These are phyloP conservation scores for Eira barbara DNA, from an alignment of 2,113 vertebrate species.

Conservation along the genomic window DNA sequence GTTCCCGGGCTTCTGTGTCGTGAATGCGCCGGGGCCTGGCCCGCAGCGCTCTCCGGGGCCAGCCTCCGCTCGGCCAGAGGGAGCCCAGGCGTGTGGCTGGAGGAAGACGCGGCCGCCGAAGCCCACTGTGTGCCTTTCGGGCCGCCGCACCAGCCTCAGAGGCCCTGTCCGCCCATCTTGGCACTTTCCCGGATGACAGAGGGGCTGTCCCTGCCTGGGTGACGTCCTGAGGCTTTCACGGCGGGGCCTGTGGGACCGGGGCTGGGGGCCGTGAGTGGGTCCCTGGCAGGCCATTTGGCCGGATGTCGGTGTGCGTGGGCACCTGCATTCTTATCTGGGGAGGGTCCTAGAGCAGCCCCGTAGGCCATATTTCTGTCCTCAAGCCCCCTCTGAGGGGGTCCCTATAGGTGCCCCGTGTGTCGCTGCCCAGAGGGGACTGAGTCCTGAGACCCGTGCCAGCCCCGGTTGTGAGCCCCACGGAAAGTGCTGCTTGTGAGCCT, in stretches of 20 bases:
- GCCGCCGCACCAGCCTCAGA: conserved; percentile 26
- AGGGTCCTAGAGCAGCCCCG: neutral
- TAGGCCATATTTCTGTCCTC: neutral
- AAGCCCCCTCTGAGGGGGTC: neutral
- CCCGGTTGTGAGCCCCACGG: no score
- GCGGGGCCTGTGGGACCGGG: neutral
- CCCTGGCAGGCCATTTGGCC: neutral
- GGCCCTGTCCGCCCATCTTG: conserved; percentile 14
- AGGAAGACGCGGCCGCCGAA: conserved; percentile 45
- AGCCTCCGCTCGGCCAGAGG: neutral
- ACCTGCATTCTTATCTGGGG: neutral
- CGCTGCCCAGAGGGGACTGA: neutral
- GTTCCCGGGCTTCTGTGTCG: neutral
- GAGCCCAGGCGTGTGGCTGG: neutral
- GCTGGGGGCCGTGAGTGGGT: neutral
- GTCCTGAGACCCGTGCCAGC: fast-evolving
- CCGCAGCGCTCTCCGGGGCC: fast-evolving
- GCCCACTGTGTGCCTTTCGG: fast-evolving
- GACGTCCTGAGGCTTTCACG: fast-evolving
- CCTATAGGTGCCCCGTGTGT: neutral
- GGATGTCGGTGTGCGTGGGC: fast-evolving
- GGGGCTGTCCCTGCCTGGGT: neutral
- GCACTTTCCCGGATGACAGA: neutral
- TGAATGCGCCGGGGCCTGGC: fast-evolving
- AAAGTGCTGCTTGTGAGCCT: neutral